These are phyloP conservation scores for Andricus grossulariae DNA, from an alignment of 1,140 invertebrate species.

Conservation along the genomic window DNA sequence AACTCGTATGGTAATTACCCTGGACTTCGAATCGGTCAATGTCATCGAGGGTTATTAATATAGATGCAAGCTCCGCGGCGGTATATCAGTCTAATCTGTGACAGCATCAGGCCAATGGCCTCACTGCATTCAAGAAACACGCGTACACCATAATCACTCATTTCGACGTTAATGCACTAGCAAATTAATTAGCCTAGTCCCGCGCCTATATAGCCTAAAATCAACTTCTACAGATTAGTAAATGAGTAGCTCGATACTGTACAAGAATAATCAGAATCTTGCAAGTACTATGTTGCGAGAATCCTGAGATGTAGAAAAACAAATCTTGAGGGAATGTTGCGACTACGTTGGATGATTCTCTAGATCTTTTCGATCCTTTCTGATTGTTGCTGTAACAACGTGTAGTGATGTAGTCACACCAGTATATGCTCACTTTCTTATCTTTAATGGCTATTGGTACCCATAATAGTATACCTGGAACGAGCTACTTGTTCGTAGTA, in stretches of 20 bases:
- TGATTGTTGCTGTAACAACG: background rate
- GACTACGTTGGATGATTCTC: background rate
- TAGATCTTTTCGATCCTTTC: slow-evolving; percentile 13
- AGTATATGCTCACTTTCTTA: background rate
- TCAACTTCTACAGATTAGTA: background rate
- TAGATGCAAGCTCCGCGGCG: slow-evolving; percentile 59
- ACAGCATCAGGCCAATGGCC: slow-evolving; percentile 55
- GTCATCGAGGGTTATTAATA: slow-evolving; percentile 71
- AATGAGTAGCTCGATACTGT: too few species aligned
- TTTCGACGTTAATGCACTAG: slow-evolving; percentile 62
- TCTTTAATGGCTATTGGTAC: background rate
- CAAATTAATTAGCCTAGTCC: slow-evolving; percentile 59
- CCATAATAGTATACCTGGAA: slow-evolving; percentile 30
- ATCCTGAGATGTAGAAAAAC: background rate
- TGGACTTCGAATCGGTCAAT: slow-evolving; percentile 66
- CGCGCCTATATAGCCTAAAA: background rate
- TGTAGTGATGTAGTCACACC: background rate
- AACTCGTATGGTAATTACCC: slow-evolving; percentile 66
- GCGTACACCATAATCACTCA: slow-evolving; percentile 59
- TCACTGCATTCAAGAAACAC: slow-evolving; percentile 38
- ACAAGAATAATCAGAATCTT: too few species aligned
- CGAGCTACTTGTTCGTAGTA: slow-evolving; percentile 40
- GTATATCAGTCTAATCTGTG: slow-evolving; percentile 59
- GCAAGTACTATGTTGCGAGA: background rate
- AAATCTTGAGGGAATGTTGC: slow-evolving; percentile 1